phyloP scores from a whole-genome alignment of 64 coral and sea anemone species.

The Montipora capricornis region DNA sequence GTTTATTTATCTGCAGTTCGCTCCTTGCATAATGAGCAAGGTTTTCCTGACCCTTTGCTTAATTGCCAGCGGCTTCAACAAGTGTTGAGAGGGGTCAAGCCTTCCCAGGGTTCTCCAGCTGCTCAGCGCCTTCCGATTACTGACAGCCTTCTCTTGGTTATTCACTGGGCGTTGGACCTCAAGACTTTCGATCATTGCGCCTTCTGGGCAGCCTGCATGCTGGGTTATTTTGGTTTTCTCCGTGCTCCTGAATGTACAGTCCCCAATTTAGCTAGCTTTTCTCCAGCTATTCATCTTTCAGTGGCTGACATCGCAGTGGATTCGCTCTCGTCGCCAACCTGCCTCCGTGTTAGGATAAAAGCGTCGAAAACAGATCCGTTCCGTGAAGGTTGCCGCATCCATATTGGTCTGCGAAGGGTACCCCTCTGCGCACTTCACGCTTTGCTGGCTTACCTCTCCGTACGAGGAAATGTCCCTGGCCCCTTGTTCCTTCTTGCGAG shows the following conservation, averaged over 20 bases:
- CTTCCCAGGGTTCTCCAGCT: not conserved
- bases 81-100: not conserved
- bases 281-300: constrained; percentile 40
- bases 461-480: not conserved
- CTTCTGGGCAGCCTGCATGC: constrained; percentile 8
- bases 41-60: too few species aligned
- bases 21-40: too few species aligned
- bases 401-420: too few species aligned
- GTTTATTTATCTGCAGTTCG: too few species aligned
- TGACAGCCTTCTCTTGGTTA: not conserved
- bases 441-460: constrained; percentile 10
- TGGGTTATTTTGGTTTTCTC: constrained; percentile 46
- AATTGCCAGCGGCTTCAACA: too few species aligned
- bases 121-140: constrained; percentile 1
- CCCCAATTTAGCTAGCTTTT: not conserved
- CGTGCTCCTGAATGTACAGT: constrained; percentile 29
- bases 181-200: not conserved
- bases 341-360: constrained; percentile 38
- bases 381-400: not conserved
- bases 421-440: constrained; percentile 8
- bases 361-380: constrained; percentile 63
- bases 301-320: constrained; percentile 35
- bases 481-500: constrained; percentile 5
- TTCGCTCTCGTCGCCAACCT: not conserved
- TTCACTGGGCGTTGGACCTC: not conserved